These are phyloP conservation scores for Rynchops niger DNA, from an alignment of 2,113 vertebrate species.

Conservation along the genomic window DNA sequence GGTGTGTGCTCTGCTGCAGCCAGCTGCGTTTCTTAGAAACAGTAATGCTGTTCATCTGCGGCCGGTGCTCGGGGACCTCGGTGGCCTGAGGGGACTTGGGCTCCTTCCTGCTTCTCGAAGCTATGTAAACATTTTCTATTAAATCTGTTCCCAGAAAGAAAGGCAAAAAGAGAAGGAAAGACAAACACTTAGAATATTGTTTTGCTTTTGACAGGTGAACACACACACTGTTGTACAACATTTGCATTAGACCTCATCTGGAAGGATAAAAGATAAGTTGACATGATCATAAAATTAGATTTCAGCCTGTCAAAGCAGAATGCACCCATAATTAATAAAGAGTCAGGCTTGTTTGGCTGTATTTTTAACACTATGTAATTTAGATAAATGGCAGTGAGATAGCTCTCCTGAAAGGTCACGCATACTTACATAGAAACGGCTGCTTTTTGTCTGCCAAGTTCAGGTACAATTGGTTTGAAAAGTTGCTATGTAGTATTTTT, in stretches of 20 bases:
- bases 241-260: background rate
- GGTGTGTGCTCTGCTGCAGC: constrained; percentile 89
- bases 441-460: background rate
- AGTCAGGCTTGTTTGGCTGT: background rate
- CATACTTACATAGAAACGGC: background rate
- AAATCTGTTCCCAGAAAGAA: constrained; percentile 75
- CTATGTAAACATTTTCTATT: constrained; percentile 85
- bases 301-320: constrained; percentile 10
- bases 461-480: background rate
- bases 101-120: constrained; percentile 75
- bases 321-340: background rate
- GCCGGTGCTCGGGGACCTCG: constrained; percentile 63
- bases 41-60: constrained; percentile 86
- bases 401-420: constrained; percentile 15
- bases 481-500: background rate
- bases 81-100: constrained; percentile 55
- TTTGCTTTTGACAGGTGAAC: background rate
- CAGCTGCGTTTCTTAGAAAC: constrained; percentile 98
- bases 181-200: background rate
- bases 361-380: constrained; percentile 44
- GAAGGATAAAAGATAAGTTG: background rate
- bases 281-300: background rate
- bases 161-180: constrained; percentile 10
- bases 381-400: constrained; percentile 14
- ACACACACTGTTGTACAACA: background rate